phyloP scores from a whole-genome alignment of 2,113 vertebrate species.

The Callorhinus ursinus region DNA sequence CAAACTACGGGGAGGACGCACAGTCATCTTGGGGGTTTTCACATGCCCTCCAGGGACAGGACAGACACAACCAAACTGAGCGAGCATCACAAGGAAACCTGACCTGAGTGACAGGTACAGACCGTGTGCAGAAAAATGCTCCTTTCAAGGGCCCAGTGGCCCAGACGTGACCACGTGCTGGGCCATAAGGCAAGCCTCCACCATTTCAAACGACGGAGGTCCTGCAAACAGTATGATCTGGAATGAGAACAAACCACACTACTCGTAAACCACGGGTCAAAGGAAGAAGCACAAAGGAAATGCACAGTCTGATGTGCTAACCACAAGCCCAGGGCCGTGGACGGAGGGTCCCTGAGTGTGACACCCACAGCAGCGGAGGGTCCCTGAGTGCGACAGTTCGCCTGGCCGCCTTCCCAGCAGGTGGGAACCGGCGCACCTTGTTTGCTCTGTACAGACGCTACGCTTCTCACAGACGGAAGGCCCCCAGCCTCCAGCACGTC shows the following conservation, averaged over 20 bases:
- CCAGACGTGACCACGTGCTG: rapidly evolving
- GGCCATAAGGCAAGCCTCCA: rapidly evolving
- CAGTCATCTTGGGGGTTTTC: rapidly evolving
- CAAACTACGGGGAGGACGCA: rapidly evolving
- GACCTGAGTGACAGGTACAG: rapidly evolving
- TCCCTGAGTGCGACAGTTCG: rapidly evolving
- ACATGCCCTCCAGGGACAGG: rapidly evolving
- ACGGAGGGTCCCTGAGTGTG: neutral
- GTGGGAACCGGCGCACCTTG: rapidly evolving
- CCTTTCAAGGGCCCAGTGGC: neutral
- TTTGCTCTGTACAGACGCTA: rapidly evolving
- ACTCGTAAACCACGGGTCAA: rapidly evolving
- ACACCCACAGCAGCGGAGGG: neutral
- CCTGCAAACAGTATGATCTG: neutral
- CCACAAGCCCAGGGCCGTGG: too few relatives aligned
- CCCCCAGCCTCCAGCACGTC: neutral
- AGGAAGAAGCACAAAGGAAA: neutral
- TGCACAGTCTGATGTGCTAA: neutral
- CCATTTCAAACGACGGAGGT: neutral
- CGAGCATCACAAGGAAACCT: rapidly evolving
- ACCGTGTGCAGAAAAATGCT: neutral
- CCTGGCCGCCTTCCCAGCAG: neutral
- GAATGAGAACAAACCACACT: too few relatives aligned
- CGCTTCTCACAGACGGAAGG: neutral
- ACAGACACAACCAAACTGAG: neutral